These are phyloP conservation scores for Oxycera nigricornis DNA, from an alignment of 2,888 invertebrate species.

Conservation along the genomic window DNA sequence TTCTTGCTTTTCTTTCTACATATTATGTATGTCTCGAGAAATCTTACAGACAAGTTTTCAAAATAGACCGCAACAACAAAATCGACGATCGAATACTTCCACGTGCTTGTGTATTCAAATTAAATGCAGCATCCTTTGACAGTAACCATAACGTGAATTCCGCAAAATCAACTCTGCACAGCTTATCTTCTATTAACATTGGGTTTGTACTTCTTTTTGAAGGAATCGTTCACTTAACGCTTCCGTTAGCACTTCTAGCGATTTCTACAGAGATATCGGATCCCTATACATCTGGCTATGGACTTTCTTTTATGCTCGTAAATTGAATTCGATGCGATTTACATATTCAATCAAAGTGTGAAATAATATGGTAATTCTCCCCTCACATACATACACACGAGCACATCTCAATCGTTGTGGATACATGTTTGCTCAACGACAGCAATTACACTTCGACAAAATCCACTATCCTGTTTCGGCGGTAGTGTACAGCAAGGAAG, in stretches of 20 bases:
- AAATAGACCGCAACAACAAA: no score
- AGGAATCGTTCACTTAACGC: slow-evolving; percentile 7
- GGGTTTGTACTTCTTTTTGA: background rate
- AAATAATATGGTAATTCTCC: slow-evolving; percentile 52
- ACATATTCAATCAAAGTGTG: slow-evolving; percentile 54
- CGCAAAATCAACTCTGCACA: no score
- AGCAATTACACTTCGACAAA: slow-evolving; percentile 5
- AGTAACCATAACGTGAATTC: no score
- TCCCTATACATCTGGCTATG: slow-evolving; percentile 37
- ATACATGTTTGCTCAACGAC: background rate
- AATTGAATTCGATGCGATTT: slow-evolving; percentile 53
- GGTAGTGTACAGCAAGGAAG: background rate
- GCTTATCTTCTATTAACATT: no score
- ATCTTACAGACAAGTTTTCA: no score
- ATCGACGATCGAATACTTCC: no score
- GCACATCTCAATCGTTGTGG: background rate
- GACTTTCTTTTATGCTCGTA: slow-evolving; percentile 51
- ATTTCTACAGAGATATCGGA: background rate
- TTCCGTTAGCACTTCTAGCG: background rate
- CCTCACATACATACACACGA: slow-evolving; percentile 5
- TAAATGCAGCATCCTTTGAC: no score
- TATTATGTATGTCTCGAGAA: no score
- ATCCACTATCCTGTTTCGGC: background rate
- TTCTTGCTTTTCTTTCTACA: no score
- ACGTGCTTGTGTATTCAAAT: no score